Evolutionary conservation across 2,797 vertebrate genomes (phyloP).

Genomic region (Esox lucius): DNA sequence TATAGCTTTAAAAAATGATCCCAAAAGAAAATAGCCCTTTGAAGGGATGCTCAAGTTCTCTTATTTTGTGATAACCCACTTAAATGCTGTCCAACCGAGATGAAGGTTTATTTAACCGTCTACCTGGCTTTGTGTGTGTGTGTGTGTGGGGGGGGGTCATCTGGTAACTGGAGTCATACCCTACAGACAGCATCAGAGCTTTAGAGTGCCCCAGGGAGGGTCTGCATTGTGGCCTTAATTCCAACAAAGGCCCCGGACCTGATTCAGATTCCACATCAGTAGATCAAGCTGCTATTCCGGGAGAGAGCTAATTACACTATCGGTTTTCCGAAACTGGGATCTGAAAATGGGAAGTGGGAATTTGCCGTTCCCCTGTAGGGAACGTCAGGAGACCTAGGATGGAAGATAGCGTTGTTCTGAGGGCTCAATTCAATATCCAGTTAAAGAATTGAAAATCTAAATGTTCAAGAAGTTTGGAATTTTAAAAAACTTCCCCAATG

Average conservation of each 20-base stretch:
- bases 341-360: constrained; percentile 3
- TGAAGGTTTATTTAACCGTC: no score
- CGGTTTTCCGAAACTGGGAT: constrained; percentile 72
- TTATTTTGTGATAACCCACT: constrained; percentile 50
- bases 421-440: not conserved
- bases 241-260: constrained; percentile 67
- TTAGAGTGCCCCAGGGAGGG: constrained; percentile 48
- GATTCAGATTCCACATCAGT: constrained; percentile 77
- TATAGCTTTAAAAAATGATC: constrained; percentile 51
- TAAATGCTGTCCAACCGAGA: constrained; percentile 54
- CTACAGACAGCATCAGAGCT: constrained; percentile 54
- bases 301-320: constrained; percentile 90
- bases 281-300: constrained; percentile 58
- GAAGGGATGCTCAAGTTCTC: constrained; percentile 80
- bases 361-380: not conserved
- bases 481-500: no score
- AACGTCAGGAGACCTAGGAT: not conserved
- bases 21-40: constrained; percentile 68
- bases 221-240: constrained; percentile 74
- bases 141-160: constrained; percentile 54
- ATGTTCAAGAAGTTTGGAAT: not conserved
- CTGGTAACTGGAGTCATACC: constrained; percentile 61
- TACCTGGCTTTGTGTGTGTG: constrained; percentile 65
- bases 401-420: not conserved
- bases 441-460: not conserved